Conservation (phyloP, 2,888 invertebrate species). For the Plemyria rubiginata region DNA sequence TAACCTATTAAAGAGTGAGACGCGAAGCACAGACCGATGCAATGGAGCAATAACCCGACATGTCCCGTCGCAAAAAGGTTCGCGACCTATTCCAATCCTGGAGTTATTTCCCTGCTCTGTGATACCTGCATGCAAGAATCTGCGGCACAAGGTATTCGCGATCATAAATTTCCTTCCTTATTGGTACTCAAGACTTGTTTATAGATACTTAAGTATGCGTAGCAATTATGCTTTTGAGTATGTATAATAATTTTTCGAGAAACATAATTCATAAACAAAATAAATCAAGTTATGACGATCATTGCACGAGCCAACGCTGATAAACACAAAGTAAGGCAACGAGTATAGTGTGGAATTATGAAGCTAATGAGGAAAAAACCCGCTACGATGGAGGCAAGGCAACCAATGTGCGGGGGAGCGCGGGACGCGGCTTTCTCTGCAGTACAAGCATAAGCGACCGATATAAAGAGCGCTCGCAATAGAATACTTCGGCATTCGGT, state of each 20-base stretch:
- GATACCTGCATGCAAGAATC: neutral
- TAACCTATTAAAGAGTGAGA: slow-evolving; percentile 81
- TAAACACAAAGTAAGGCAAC: slow-evolving; percentile 73
- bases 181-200: slow-evolving; percentile 16
- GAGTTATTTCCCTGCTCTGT: slow-evolving; percentile 18
- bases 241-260: slow-evolving; percentile 4
- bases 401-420: slow-evolving; percentile 68
- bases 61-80: slow-evolving; percentile 61
- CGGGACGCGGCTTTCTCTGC: slow-evolving; percentile 83
- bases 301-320: slow-evolving; percentile 69
- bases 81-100: slow-evolving; percentile 28
- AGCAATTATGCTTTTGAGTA: neutral
- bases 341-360: slow-evolving; percentile 74
- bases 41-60: slow-evolving; percentile 73
- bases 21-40: slow-evolving; percentile 66
- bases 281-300: slow-evolving; percentile 59
- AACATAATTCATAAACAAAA: slow-evolving; percentile 40
- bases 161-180: slow-evolving; percentile 21
- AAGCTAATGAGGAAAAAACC: slow-evolving; percentile 84
- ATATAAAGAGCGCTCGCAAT: slow-evolving; percentile 83
- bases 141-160: neutral
- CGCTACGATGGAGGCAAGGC: slow-evolving; percentile 69
- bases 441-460: slow-evolving; percentile 67
- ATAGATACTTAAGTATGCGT: slow-evolving; percentile 11
- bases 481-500: slow-evolving; percentile 83